Conservation (phyloP, 2,888 invertebrate species). For the Scaptomyza parva region DNA sequence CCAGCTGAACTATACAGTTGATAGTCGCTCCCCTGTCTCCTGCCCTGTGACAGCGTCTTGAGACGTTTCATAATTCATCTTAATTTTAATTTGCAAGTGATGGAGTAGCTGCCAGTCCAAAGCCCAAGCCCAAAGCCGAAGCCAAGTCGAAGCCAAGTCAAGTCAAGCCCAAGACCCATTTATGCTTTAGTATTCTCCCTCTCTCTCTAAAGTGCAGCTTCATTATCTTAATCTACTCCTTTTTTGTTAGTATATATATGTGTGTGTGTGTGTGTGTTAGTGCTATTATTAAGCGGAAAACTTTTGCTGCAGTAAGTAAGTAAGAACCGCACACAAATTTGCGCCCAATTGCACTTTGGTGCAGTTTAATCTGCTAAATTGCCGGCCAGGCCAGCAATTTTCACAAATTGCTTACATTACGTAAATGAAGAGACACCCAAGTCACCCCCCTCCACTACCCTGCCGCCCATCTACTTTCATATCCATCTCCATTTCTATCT, state of each 20-base stretch:
- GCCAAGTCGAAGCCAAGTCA: slow-evolving; percentile 6
- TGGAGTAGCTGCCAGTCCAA: slow-evolving; percentile 75
- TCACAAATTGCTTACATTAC: slow-evolving; percentile 78
- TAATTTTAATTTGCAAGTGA: slow-evolving; percentile 79
- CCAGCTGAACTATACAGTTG: slow-evolving; percentile 47
- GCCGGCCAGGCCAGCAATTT: slow-evolving; percentile 72
- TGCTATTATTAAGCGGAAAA: slow-evolving; percentile 46
- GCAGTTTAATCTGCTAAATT: slow-evolving; percentile 78
- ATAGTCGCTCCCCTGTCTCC: slow-evolving; percentile 59
- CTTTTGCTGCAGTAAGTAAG: slow-evolving; percentile 37
- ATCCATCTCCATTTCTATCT: slow-evolving; percentile 53
- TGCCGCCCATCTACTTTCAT: slow-evolving; percentile 1
- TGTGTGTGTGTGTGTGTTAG: not conserved
- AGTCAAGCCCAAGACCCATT: slow-evolving; percentile 22
- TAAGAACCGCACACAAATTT: slow-evolving; percentile 70
- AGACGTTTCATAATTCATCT: slow-evolving; percentile 77
- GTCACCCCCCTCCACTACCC: not conserved
- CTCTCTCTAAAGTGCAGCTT: slow-evolving; percentile 72
- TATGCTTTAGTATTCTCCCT: slow-evolving; percentile 36
- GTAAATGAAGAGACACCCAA: slow-evolving; percentile 76
- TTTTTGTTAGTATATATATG: slow-evolving; percentile 12
- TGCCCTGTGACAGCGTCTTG: slow-evolving; percentile 61
- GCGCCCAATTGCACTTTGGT: slow-evolving; percentile 78
- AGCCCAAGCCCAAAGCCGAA: too few relatives aligned
- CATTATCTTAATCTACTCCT: slow-evolving; percentile 78